Conservation (phyloP, 2,113 vertebrate genomes). For the Siniperca chuatsi region DNA sequence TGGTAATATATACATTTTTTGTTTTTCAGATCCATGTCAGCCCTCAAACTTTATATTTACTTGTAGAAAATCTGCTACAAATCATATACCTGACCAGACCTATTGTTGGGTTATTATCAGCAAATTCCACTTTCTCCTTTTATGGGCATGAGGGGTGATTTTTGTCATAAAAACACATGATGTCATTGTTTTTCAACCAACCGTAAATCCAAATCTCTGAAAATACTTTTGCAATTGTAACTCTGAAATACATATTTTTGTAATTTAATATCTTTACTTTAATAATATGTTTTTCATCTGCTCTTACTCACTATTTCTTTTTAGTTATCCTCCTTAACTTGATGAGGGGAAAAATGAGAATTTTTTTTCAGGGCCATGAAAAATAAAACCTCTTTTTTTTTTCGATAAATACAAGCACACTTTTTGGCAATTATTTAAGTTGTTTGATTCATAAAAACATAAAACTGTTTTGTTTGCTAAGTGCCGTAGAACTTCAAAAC, state of each 20-base stretch:
- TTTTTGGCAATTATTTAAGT: neutral
- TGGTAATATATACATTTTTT: neutral
- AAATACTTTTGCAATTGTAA: neutral
- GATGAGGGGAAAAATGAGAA: neutral
- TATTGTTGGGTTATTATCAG: neutral
- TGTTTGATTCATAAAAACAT: neutral
- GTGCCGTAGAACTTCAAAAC: neutral
- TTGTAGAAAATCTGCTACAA: slow-evolving; percentile 8
- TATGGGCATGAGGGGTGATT: neutral
- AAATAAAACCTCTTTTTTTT: neutral
- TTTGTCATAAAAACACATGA: neutral
- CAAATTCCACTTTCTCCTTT: slow-evolving; percentile 11
- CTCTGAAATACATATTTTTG: neutral
- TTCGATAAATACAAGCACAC: no score
- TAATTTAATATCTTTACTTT: neutral
- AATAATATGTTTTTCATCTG: no score
- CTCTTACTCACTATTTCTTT: neutral
- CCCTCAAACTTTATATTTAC: neutral
- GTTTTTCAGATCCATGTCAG: slow-evolving; percentile 7
- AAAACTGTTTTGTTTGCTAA: neutral
- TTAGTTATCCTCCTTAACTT: neutral
- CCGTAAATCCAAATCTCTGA: neutral
- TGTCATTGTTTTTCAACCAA: neutral
- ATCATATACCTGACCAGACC: slow-evolving; percentile 3
- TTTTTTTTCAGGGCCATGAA: neutral